Evolutionary conservation across 2,113 vertebrate genomes (phyloP), one percentile per base, ranked within the genome.

Genomic region (Onychorhynchus coronatus): DNA sequence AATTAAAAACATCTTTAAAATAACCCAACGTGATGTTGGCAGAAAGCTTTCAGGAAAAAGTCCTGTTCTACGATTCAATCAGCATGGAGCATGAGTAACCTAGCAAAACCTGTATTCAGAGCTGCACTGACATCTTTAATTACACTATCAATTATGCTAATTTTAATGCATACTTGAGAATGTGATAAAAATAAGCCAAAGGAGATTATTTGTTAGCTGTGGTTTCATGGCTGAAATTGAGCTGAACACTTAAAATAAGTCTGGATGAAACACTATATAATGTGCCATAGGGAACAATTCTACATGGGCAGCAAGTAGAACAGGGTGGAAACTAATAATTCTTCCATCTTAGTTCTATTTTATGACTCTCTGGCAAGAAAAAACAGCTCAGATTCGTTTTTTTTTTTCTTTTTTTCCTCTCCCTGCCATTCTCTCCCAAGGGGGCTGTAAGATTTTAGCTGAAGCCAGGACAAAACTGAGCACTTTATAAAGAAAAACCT

Each of bases 171-270:
- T 96, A 93, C 92, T 96, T 95, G 82, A 91, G 90, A 95, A 93
- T 95, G 93, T 84, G 95, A 91, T 95, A 93, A 95, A 96, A 96
- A 97, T 95, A 96, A 91, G 88, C 85, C 67, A 74, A 83, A 95
- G 71, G 75, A 93, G 75, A 77, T 88, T 74, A 85, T 91, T 94
- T 0, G 30, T 95, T 90, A 90, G 85, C 85, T 86, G 82, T 25
- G 18, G 7, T 86, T 94, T 94, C 90, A 81, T 71, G 72, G 67
- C 71, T 95, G 78, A 70, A 94, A 96, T 76, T 70, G 67, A 84
- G 82, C 49, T 77, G 88, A 95, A 85, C 79, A 59, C 78, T 96
- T 90, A 77, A 93, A 95, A 59, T 66, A 71, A 95, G 80, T 31
- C 89, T 88, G 74, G 73, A 86, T 91, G 88, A 93, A 91, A 83